Conservation (phyloP, 2,113 vertebrate genomes). For the Dicerorhinus sumatrensis region DNA sequence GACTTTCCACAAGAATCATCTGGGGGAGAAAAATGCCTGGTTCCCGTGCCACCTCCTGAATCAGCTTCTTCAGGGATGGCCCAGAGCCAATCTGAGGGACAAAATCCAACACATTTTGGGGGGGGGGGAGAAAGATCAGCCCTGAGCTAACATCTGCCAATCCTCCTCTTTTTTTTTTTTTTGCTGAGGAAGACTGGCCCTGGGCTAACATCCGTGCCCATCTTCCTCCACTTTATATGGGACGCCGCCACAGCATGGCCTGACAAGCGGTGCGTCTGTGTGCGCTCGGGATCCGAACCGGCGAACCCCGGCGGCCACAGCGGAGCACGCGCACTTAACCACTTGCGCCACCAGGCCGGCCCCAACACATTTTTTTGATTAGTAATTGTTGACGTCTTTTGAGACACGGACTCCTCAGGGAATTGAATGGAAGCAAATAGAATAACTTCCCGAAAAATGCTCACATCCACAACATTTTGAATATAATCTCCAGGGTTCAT, state of each 20-base stretch:
- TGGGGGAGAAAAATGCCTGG: neutral
- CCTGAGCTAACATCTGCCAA: too few species aligned
- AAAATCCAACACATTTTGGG: neutral
- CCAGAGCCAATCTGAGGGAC: neutral
- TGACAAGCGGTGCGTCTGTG: too few species aligned
- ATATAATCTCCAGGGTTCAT: neutral
- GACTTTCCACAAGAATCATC: neutral
- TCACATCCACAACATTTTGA: neutral
- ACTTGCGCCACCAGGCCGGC: too few species aligned
- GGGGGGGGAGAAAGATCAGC: too few species aligned
- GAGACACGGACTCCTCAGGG: neutral
- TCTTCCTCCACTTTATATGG: too few species aligned
- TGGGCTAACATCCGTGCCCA: too few species aligned
- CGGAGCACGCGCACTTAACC: too few species aligned
- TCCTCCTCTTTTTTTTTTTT: too few species aligned
- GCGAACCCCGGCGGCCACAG: too few species aligned
- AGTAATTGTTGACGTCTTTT: neutral
- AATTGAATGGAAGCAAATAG: neutral
- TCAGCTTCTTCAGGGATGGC: neutral
- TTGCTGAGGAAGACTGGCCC: too few species aligned
- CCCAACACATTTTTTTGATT: neutral
- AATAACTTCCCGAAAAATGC: neutral
- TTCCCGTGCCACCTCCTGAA: neutral
- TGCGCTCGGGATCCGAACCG: too few species aligned
- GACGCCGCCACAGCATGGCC: too few species aligned